phyloP scores from a whole-genome alignment of 2,113 vertebrate genomes.

The Triplophysa siluroides region DNA sequence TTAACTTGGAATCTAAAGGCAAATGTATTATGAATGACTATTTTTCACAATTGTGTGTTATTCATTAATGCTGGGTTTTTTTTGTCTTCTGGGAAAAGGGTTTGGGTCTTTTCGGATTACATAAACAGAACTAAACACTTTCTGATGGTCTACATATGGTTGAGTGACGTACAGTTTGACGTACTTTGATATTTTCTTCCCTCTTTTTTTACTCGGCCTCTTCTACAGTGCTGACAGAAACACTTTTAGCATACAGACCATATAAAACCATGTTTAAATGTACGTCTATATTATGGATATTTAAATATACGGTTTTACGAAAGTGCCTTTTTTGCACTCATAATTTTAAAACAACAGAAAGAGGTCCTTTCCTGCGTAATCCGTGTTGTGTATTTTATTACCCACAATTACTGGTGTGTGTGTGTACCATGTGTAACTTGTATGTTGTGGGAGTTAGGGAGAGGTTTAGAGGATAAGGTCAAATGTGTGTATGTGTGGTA shows the following conservation, averaged over 20 bases:
- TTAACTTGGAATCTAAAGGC: neutral
- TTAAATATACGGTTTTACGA: neutral
- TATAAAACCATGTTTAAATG: neutral
- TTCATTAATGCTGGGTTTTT: neutral
- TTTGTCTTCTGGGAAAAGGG: neutral
- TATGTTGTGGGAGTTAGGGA: conserved; percentile 29
- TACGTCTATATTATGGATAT: neutral
- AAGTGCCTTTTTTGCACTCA: conserved; percentile 54
- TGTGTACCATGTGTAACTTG: conserved; percentile 30
- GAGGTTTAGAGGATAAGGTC: conserved; percentile 62
- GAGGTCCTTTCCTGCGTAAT: conserved; percentile 49
- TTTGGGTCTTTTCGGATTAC: neutral
- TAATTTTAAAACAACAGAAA: conserved; percentile 63
- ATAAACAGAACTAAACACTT: conserved; percentile 20
- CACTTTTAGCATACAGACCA: conserved; percentile 10
- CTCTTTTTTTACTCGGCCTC: neutral
- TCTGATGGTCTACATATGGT: conserved; percentile 50
- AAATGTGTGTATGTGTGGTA: conserved; percentile 39
- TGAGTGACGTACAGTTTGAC: conserved; percentile 25
- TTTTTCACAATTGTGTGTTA: neutral
- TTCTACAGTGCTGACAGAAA: conserved; percentile 44
- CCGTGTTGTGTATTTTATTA: conserved; percentile 63
- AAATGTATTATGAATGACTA: neutral
- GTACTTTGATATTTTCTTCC: neutral
- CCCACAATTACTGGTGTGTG: conserved; percentile 61